phyloP scores from a whole-genome alignment of 2,797 vertebrate genomes.

The Myoxocephalus aenaeus region DNA sequence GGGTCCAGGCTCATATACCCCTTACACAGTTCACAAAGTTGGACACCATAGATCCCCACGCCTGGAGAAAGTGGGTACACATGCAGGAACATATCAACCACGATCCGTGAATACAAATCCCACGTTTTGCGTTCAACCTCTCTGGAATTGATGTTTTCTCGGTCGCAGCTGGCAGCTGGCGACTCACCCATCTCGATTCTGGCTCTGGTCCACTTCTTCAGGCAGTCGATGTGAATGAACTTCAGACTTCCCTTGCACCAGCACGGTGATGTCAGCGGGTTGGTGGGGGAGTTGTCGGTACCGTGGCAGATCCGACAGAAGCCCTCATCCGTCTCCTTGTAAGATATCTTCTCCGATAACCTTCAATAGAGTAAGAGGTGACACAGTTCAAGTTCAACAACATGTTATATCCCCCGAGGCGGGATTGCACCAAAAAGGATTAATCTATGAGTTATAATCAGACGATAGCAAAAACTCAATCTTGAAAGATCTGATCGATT shows the following conservation, averaged over 20 bases:
- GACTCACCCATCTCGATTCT: slow-evolving; percentile 87
- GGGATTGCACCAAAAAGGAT: too few relatives aligned
- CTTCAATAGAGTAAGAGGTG: not conserved
- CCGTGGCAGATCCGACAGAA: slow-evolving; percentile 87
- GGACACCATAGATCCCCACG: too few relatives aligned
- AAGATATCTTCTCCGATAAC: slow-evolving; percentile 53
- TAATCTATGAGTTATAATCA: too few relatives aligned
- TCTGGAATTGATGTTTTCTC: too few relatives aligned
- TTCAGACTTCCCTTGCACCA: slow-evolving; percentile 59
- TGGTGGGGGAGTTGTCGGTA: slow-evolving; percentile 49
- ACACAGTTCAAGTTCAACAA: not conserved
- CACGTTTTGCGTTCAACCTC: too few relatives aligned
- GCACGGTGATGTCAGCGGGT: slow-evolving; percentile 32
- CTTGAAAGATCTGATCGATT: too few relatives aligned
- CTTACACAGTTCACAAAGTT: not conserved
- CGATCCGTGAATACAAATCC: too few relatives aligned
- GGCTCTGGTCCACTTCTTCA: slow-evolving; percentile 86
- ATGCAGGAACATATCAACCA: not conserved
- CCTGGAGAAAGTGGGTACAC: slow-evolving; percentile 5
- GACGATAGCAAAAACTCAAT: too few relatives aligned
- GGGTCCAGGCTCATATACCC: not conserved
- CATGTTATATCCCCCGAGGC: not conserved
- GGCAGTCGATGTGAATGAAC: slow-evolving; percentile 88
- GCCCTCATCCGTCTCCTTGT: slow-evolving; percentile 80
- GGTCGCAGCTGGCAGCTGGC: too few relatives aligned